Conservation (phyloP, 37 sponge, comb jelly and placozoan genomes). For the Ianthella basta region DNA sequence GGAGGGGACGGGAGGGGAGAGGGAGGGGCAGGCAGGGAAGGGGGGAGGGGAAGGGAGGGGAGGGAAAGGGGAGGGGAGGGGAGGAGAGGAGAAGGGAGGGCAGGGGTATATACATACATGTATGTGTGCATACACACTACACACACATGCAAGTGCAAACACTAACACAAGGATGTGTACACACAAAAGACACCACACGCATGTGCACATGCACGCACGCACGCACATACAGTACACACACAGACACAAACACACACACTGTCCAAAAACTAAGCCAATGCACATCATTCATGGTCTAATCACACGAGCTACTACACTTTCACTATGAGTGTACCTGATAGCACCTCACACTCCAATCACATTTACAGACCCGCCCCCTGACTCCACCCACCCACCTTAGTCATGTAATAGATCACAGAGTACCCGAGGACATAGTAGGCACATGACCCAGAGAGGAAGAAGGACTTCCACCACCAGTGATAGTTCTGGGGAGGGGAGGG, state of each 20-base stretch:
- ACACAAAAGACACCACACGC: conserved; percentile 15
- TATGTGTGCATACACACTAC: not conserved
- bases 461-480: conserved; percentile 99
- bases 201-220: not conserved
- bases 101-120: not conserved
- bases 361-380: not conserved
- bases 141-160: conserved; percentile 10
- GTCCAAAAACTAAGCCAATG: not conserved
- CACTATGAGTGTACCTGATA: not conserved
- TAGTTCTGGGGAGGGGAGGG: conserved; percentile 65
- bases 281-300: no score
- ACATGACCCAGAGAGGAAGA: conserved; percentile 84
- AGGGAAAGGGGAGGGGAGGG: not conserved
- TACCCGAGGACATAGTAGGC: conserved; percentile 90
- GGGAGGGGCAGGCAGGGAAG: not conserved
- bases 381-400: conserved; percentile 67
- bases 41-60: not conserved
- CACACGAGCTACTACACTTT: no score
- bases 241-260: not conserved
- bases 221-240: not conserved
- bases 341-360: not conserved
- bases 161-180: not conserved
- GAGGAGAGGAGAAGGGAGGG: not conserved
- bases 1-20: not conserved
- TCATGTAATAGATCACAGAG: conserved; percentile 85